Base-by-base conservation (phyloP, 2,888 invertebrate species). In the Automeris io region DNA sequence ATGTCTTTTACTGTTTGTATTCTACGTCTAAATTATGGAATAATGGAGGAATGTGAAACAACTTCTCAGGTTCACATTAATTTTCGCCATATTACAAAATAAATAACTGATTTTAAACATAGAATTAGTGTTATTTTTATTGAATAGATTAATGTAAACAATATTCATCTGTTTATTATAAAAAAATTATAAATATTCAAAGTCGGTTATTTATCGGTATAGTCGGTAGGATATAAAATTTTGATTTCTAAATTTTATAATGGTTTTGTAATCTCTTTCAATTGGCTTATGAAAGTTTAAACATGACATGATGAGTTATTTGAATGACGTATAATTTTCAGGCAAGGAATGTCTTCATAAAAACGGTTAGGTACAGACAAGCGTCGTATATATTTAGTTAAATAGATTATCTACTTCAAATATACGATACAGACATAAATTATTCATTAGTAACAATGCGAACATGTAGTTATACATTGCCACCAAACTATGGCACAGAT, bases 401-500 rank as follows among this genome's bases (percentile, higher is more conserved):
- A 69, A 73, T 65, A 70, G 51, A 42, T 62, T 70, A 70, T 70
- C 72, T 79, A 80, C 63, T 65, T 61, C 55, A 74, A 70, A 71
- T 76, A 70, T 78, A n/a, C n/a, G n/a, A n/a, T n/a, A 80, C 73
- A 78, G 71, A 77, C 72, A 71, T 69, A 62, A 78, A 72, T 76
- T 76, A 74, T 56, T 71, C 60, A 68, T 71, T 75, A 74, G 63
- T 66, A 72, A 76, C 70, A 75, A 64, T 65, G 75, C 71, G 70
- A 76, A 78, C 76, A 73, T 68, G 72, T 68, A 69, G 58, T 70
- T 69, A 62, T 72, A 72, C 70, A 71, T 69, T 78, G 82, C 83
- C 82, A 81, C 67, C 73, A 71, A 66, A 51, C 60, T 85, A 86
- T 86, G 86, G 85, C 86, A 86, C 86, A 83, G 82, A 83, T 85